Conservation (phyloP, 2,888 invertebrate species). For the Rotaria macrura region DNA sequence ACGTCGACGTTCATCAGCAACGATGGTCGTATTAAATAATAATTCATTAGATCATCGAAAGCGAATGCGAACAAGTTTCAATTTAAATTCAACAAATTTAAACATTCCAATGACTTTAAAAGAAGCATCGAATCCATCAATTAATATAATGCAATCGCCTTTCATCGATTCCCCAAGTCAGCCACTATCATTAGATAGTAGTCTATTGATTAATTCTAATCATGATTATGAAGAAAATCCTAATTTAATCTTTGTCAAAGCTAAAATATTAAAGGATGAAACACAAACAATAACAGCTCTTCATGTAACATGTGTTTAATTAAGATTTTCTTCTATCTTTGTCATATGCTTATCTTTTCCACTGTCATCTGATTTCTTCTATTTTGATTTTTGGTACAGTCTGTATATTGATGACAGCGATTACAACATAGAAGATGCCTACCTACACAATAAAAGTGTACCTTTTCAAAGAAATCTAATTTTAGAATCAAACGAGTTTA, state of each 20-base stretch:
- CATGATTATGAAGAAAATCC: background rate
- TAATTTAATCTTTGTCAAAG: background rate
- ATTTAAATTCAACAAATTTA: background rate
- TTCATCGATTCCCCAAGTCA: background rate
- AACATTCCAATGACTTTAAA: background rate
- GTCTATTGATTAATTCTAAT: background rate
- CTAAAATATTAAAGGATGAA: background rate
- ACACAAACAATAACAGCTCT: background rate
- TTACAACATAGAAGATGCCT: background rate
- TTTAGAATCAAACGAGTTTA: no score
- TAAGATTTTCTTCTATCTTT: background rate
- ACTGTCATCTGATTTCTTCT: background rate
- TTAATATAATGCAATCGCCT: background rate
- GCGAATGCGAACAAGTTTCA: background rate
- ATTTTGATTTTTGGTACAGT: background rate
- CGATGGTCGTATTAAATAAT: background rate
- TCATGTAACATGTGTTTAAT: background rate
- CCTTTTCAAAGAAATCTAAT: no score
- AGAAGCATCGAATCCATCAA: background rate
- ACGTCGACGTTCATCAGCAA: slow-evolving; percentile 12
- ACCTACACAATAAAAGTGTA: no score
- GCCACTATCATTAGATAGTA: background rate
- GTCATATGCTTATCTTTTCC: background rate
- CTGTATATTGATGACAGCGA: background rate
- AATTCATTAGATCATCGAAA: background rate